A percentile compares a stretch with the other conserved stretches of the same genome.
These are phyloP conservation scores for Chaenogobius annularis DNA, from an alignment of 2,113 vertebrate species.

Conservation along the genomic window DNA sequence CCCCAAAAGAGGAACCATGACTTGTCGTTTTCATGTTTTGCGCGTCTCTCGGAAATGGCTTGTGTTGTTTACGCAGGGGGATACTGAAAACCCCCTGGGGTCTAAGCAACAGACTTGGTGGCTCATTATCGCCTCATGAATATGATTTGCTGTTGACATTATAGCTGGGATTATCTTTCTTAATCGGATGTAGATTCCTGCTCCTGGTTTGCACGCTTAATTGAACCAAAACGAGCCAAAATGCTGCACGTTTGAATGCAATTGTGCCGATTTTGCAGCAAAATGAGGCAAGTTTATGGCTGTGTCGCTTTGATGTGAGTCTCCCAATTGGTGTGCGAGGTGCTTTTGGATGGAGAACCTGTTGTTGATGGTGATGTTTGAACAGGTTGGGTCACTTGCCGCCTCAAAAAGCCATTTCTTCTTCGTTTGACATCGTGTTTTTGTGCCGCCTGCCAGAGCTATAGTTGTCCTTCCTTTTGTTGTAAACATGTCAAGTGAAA, in stretches of 20 bases:
- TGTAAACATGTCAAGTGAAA: neutral
- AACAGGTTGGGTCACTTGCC: neutral
- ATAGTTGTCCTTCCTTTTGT: neutral
- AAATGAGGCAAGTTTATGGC: neutral
- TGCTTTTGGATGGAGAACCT: neutral
- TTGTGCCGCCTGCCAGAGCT: neutral
- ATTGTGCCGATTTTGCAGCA: neutral
- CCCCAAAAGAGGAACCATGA: constrained; percentile 2
- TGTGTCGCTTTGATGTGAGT: neutral
- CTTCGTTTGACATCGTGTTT: neutral
- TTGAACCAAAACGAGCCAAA: neutral
- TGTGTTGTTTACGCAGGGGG: constrained; percentile 30
- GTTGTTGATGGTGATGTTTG: neutral
- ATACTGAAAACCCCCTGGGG: constrained; percentile 2
- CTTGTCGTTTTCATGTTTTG: constrained; percentile 10
- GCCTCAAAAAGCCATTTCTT: neutral
- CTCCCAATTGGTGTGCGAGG: too few relatives aligned
- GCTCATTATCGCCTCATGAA: constrained; percentile 6
- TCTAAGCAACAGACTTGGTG: neutral
- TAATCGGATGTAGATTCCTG: neutral
- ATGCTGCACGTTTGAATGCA: neutral
- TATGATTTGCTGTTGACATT: constrained; percentile 2
- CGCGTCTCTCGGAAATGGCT: constrained; percentile 18
- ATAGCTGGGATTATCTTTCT: constrained; percentile 2
- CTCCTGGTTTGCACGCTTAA: too few relatives aligned